phyloP scores from a whole-genome alignment of 2,797 vertebrate genomes.

The Cephalopachus bancanus region DNA sequence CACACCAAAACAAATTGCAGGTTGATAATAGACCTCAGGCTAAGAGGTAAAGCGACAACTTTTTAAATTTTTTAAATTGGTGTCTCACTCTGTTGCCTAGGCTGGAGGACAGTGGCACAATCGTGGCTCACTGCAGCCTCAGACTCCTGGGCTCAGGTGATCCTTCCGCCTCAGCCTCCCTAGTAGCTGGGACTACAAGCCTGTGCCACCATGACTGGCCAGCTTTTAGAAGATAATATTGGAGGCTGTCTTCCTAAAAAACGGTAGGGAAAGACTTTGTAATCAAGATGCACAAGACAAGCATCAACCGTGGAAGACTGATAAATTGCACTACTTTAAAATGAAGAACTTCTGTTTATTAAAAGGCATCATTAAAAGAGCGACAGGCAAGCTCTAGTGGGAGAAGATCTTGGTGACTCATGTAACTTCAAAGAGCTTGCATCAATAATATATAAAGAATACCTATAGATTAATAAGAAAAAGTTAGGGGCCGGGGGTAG shows the following conservation, averaged over 20 bases:
- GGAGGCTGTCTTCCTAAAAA: not conserved
- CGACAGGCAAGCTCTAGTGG: not conserved
- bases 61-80: too few relatives aligned
- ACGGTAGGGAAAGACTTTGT: constrained; percentile 1
- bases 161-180: too few relatives aligned
- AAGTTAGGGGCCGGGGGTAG: not conserved
- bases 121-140: too few relatives aligned
- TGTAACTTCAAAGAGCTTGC: not conserved
- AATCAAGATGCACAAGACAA: not conserved
- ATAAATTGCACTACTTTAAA: not conserved
- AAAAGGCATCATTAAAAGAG: not conserved
- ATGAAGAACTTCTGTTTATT: constrained; percentile 23
- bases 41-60: constrained; percentile 13
- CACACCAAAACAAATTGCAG: not conserved
- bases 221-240: not conserved
- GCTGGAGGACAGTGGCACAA: too few relatives aligned
- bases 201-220: too few relatives aligned
- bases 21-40: not conserved
- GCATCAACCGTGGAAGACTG: not conserved
- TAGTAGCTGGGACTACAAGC: too few relatives aligned
- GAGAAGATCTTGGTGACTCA: not conserved
- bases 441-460: not conserved
- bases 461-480: constrained; percentile 3
- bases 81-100: too few relatives aligned
- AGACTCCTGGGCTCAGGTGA: too few relatives aligned